Evolutionary conservation across 92 coral and sea anemone genomes (phyloP).

Genomic region (Phenganax subtilis): DNA sequence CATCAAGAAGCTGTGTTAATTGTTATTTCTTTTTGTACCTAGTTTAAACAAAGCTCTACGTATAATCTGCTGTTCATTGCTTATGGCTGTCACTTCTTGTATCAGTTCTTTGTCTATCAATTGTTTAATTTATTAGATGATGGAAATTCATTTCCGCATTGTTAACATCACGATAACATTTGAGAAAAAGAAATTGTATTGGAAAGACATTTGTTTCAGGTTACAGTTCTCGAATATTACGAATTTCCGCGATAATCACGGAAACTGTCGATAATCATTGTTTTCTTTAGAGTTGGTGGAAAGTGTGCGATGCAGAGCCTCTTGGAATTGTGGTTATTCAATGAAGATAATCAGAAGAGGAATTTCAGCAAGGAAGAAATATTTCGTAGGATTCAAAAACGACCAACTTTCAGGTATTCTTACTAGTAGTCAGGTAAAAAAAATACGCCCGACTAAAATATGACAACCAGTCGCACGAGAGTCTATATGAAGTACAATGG

Average conservation of each 20-base stretch:
- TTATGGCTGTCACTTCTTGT: not conserved
- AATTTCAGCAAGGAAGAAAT: slow-evolving; percentile 5
- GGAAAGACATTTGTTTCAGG: slow-evolving; percentile 79
- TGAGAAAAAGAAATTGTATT: slow-evolving; percentile 32
- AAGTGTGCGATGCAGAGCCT: slow-evolving; percentile 11
- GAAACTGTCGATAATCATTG: not conserved
- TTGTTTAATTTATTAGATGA: slow-evolving; percentile 5
- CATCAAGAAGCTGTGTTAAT: too few relatives aligned
- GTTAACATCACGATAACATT: slow-evolving; percentile 9
- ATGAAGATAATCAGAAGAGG: not conserved
- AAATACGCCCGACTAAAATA: not conserved
- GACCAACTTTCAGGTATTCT: slow-evolving; percentile 12
- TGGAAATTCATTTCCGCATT: slow-evolving; percentile 28
- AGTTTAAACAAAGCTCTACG: too few relatives aligned
- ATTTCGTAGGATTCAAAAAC: not conserved
- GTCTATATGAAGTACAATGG: too few relatives aligned
- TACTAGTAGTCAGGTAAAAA: not conserved
- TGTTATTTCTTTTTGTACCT: too few relatives aligned
- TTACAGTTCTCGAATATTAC: not conserved
- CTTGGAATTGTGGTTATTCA: slow-evolving; percentile 15
- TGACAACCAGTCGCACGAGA: not conserved
- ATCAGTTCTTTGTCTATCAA: not conserved
- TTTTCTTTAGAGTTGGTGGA: not conserved
- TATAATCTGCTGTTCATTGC: too few relatives aligned
- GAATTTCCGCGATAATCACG: not conserved